phyloP scores from a whole-genome alignment of 2,797 vertebrate species.

The Liparis tanakae region DNA sequence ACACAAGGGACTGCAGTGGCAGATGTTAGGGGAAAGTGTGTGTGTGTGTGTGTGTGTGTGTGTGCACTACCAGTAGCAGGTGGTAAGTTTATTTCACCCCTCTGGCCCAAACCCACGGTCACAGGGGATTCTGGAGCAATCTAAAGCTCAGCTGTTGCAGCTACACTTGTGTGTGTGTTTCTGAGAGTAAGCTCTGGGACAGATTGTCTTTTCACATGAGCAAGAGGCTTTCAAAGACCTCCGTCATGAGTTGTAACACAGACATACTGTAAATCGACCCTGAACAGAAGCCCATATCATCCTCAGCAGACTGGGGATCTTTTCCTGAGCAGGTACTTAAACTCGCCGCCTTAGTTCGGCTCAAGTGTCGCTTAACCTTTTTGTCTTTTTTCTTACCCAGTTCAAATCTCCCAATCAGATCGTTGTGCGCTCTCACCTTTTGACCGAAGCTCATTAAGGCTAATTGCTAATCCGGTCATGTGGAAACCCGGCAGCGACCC shows the following conservation, averaged over 20 bases:
- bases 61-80: slow-evolving; percentile 80
- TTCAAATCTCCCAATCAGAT: slow-evolving; percentile 53
- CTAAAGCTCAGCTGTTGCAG: slow-evolving; percentile 77
- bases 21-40: slow-evolving; percentile 64
- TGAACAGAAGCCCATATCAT: slow-evolving; percentile 10
- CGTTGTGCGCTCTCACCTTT: slow-evolving; percentile 54
- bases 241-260: slow-evolving; percentile 35
- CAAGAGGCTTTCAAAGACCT: slow-evolving; percentile 37
- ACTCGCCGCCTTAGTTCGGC: slow-evolving; percentile 37
- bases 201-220: slow-evolving; percentile 56
- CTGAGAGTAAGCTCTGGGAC: slow-evolving; percentile 50
- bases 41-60: slow-evolving; percentile 31
- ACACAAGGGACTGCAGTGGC: slow-evolving; percentile 74
- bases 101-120: slow-evolving; percentile 67
- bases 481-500: slow-evolving; percentile 62
- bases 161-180: slow-evolving; percentile 60
- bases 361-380: slow-evolving; percentile 56
- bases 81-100: slow-evolving; percentile 84
- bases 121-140: slow-evolving; percentile 67
- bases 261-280: slow-evolving; percentile 21
- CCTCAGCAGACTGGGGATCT: background rate
- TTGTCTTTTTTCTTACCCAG: slow-evolving; percentile 4
- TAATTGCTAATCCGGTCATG: slow-evolving; percentile 72
- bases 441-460: slow-evolving; percentile 63
- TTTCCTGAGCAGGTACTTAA: slow-evolving; percentile 18